Evolutionary conservation across 2,888 invertebrate species (phyloP).

Genomic region (Ceramica pisi): DNA sequence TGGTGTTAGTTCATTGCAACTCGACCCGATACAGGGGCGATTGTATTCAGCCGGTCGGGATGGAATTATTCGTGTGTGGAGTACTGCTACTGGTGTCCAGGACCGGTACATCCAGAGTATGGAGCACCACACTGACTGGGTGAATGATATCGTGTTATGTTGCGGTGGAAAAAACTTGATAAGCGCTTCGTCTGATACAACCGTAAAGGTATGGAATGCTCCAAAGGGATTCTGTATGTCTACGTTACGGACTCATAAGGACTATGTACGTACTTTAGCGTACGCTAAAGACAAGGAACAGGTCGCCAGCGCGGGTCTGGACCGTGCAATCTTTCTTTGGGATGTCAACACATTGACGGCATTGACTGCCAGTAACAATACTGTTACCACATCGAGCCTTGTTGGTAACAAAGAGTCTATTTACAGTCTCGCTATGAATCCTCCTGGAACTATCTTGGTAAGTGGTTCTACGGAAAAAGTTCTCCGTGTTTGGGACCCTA

Average conservation of each 20-base stretch:
- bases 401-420: constrained; percentile 99
- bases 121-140: constrained; percentile 99
- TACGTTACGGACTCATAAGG: constrained; percentile 98
- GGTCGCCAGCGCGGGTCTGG: constrained; percentile 98
- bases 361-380: constrained; percentile 99
- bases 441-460: constrained; percentile 98
- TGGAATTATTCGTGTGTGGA: constrained; percentile 98
- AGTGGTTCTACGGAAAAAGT: constrained; percentile 99
- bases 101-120: constrained; percentile 96
- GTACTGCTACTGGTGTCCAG: constrained; percentile 91
- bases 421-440: constrained; percentile 99
- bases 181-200: constrained; percentile 99
- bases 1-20: constrained; percentile 98
- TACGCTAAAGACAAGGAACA: constrained; percentile 99
- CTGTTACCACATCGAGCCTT: constrained; percentile 99
- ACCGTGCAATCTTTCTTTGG: constrained; percentile 99
- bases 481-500: constrained; percentile 98
- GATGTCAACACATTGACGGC: constrained; percentile 99
- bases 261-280: constrained; percentile 99
- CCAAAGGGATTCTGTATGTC: constrained; percentile 99
- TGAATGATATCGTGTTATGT: constrained; percentile 99
- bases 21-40: constrained; percentile 96
- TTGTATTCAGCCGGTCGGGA: constrained; percentile 99
- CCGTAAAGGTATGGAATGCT: constrained; percentile 99
- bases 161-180: constrained; percentile 99